These are phyloP conservation scores for Battus philenor DNA, from an alignment of 1,140 invertebrate species.

Conservation along the genomic window DNA sequence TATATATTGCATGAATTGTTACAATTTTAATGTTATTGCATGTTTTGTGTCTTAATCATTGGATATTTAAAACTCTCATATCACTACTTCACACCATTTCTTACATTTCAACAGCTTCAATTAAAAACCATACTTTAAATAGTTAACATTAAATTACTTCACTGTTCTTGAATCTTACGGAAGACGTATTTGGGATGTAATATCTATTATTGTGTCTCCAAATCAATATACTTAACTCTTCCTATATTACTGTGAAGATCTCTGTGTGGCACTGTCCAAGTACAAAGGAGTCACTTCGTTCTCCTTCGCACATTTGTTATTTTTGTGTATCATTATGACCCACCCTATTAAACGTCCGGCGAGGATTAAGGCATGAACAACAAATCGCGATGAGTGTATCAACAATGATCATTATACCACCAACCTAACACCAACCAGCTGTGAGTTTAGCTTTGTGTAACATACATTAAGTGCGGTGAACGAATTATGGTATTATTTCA, in stretches of 20 bases:
- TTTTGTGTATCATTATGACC: too few species aligned
- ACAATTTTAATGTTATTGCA: slow-evolving; percentile 40
- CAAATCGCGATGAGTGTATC: too few species aligned
- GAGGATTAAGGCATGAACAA: too few species aligned
- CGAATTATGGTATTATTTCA: too few species aligned
- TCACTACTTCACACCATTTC: not conserved
- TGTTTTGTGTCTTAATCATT: slow-evolving; percentile 42
- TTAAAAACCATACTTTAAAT: too few species aligned
- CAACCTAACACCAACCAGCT: too few species aligned
- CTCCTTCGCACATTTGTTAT: slow-evolving; percentile 21
- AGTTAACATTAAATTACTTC: too few species aligned
- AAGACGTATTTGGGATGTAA: slow-evolving; percentile 11
- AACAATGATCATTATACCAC: too few species aligned
- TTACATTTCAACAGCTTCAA: not conserved
- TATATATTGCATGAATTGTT: slow-evolving; percentile 38
- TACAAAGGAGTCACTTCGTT: slow-evolving; percentile 14
- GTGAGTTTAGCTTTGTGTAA: too few species aligned
- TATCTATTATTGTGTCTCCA: slow-evolving; percentile 16
- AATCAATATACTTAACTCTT: slow-evolving; percentile 7
- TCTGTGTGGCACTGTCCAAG: slow-evolving; percentile 15
- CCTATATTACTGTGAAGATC: slow-evolving; percentile 19
- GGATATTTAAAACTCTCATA: not conserved
- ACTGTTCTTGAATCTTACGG: too few species aligned
- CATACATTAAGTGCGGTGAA: too few species aligned
- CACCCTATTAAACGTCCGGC: too few species aligned